Base-by-base conservation (phyloP, 2,797 vertebrate species). In the Myotis planiceps region DNA sequence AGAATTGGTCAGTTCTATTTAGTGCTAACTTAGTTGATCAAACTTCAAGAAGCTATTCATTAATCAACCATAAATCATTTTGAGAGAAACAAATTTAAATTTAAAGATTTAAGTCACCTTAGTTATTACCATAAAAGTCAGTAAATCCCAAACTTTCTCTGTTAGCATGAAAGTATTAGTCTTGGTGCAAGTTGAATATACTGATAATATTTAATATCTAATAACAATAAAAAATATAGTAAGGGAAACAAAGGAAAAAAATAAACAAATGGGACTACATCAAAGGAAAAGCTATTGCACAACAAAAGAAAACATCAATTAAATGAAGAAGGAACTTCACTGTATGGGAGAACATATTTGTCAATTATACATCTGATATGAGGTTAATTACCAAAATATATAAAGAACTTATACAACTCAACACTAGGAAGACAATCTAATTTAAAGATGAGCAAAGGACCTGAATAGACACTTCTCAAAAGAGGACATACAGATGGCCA, bases 141-240 rank as follows among this genome's bases (percentile, higher is more conserved):
- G 8, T 51, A 81, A 81, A 45, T 19, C 14, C 16, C 9, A 92
- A 92, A 60, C 0, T 1, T n/a, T 68, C 1, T 0, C 3, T 71
- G 75, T 72, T 32, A 51, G 6, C 32, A 68, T 25, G 49, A 15
- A 76, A 80, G 2, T 58, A 21, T 72, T 9, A 53, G 16, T 76
- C 86, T 93, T 87, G 27, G 23, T 55, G 84, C 60, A 47, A 60
- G 19, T 29, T 87, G 76, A 90, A 68, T 92, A 81, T 53, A 34
- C 13, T 81, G 1, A 85, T 68, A 95, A 78, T 74, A 85, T 85
- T 90, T 95, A 86, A 69, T 90, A 81, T 45, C 27, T 78, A 88
- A 94, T 82, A 92, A 55, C 15, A 74, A 76, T 63, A 88, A 66
- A 81, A 85, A 32, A 65, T 9, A 18, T 65, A 32, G n/a, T n/a